Evolutionary conservation across 1,140 invertebrate genomes (phyloP).

Genomic region (Hormaphis cornu): DNA sequence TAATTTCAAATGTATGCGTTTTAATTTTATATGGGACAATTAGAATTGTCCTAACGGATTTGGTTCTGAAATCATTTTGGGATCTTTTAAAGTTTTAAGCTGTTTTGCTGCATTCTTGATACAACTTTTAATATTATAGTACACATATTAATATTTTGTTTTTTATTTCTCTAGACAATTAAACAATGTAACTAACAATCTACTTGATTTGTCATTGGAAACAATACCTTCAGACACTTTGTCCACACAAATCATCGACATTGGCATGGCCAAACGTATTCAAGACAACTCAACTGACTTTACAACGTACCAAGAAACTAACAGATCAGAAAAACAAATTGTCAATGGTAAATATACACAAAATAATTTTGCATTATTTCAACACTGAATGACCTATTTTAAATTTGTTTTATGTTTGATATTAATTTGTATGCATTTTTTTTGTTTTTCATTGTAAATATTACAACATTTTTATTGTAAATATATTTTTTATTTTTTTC

Average conservation of each 20-base stretch:
- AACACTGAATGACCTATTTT: too few species aligned
- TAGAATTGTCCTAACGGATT: too few species aligned
- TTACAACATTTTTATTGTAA: too few species aligned
- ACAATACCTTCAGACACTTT: not conserved
- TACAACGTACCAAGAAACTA: constrained; percentile 17
- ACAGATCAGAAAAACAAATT: constrained; percentile 26
- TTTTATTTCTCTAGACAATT: constrained; percentile 1
- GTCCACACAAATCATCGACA: constrained; percentile 19
- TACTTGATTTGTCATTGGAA: constrained; percentile 30
- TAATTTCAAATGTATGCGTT: too few species aligned
- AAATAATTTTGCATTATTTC: not conserved
- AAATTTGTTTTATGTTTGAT: too few species aligned
- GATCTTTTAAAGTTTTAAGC: too few species aligned
- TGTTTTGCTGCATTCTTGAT: too few species aligned
- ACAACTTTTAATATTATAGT: not conserved
- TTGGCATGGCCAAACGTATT: constrained; percentile 9
- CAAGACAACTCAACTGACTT: constrained; percentile 9
- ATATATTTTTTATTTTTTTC: too few species aligned
- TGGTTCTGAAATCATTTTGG: too few species aligned
- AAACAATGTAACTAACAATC: constrained; percentile 28
- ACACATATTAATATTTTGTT: not conserved
- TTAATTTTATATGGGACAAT: too few species aligned
- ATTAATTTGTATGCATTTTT: too few species aligned
- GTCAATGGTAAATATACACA: not conserved
- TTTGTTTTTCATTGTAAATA: too few species aligned